phyloP scores from a whole-genome alignment of 2,888 invertebrate genomes.

The Lithophane semibrunnea region DNA sequence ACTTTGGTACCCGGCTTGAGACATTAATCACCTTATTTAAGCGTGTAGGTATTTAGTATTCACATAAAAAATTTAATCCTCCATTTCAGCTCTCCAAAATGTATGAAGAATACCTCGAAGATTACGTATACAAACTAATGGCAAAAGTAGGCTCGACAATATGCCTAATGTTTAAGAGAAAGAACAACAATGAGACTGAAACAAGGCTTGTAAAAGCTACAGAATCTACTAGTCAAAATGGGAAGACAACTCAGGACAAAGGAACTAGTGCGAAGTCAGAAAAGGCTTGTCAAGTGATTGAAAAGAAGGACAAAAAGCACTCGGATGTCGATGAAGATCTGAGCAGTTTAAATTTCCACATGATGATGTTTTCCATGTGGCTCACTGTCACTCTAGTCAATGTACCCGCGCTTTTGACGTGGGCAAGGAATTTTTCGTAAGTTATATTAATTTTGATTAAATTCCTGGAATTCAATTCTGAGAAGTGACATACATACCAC shows the following conservation, averaged over 20 bases:
- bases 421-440: conserved; percentile 95
- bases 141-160: conserved; percentile 82
- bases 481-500: background rate
- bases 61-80: conserved; percentile 16
- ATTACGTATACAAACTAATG: conserved; percentile 88
- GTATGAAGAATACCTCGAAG: conserved; percentile 94
- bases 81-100: conserved; percentile 92
- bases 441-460: conserved; percentile 61
- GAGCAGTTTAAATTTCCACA: conserved; percentile 93
- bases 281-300: conserved; percentile 37
- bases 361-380: conserved; percentile 93
- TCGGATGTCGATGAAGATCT: conserved; percentile 77
- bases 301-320: conserved; percentile 40
- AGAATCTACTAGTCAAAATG: conserved; percentile 29
- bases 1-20: background rate
- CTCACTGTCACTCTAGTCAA: conserved; percentile 92
- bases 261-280: conserved; percentile 22
- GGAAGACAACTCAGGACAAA: conserved; percentile 22
- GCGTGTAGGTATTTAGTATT: too few relatives aligned
- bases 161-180: conserved; percentile 74
- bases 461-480: background rate
- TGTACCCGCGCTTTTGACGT: conserved; percentile 93
- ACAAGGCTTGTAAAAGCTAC: conserved; percentile 51
- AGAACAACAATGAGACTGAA: conserved; percentile 60
- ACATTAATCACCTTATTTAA: background rate